These are phyloP conservation scores for Rhynchomys soricoides DNA, from an alignment of 2,113 vertebrate genomes.

Conservation along the genomic window DNA sequence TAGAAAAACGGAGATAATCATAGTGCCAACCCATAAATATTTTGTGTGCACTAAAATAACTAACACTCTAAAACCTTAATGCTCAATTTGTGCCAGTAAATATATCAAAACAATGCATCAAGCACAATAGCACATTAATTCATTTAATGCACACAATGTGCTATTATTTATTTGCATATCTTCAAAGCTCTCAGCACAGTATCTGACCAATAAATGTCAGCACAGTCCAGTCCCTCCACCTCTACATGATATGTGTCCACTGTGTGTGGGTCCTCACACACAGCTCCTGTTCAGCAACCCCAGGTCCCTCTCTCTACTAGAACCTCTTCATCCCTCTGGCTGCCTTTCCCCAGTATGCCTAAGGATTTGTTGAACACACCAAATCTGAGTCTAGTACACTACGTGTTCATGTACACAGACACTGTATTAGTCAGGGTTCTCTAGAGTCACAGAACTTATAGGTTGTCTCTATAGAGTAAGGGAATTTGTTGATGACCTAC, in stretches of 20 bases:
- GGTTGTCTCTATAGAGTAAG: too few relatives aligned
- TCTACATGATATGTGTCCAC: accelerated
- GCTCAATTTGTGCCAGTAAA: background rate
- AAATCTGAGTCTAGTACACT: background rate
- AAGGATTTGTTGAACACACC: background rate
- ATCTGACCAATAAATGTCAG: background rate
- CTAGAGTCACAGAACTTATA: too few relatives aligned
- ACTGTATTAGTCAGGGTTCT: too few relatives aligned
- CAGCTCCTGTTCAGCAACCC: background rate
- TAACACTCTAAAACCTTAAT: background rate
- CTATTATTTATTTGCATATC: background rate
- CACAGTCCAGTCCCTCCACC: too few relatives aligned
- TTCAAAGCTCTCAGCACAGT: background rate
- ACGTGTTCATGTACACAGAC: background rate
- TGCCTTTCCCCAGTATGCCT: background rate
- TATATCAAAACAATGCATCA: background rate
- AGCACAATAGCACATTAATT: background rate
- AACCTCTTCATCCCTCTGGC: background rate
- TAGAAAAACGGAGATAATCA: background rate
- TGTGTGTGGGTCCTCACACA: background rate
- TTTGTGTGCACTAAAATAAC: background rate
- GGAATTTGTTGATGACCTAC: too few relatives aligned
- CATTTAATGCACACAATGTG: background rate
- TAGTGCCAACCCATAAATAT: background rate
- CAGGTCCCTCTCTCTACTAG: accelerated